phyloP scores from a whole-genome alignment of 2,797 vertebrate species.

The Darevskia nairensis region DNA sequence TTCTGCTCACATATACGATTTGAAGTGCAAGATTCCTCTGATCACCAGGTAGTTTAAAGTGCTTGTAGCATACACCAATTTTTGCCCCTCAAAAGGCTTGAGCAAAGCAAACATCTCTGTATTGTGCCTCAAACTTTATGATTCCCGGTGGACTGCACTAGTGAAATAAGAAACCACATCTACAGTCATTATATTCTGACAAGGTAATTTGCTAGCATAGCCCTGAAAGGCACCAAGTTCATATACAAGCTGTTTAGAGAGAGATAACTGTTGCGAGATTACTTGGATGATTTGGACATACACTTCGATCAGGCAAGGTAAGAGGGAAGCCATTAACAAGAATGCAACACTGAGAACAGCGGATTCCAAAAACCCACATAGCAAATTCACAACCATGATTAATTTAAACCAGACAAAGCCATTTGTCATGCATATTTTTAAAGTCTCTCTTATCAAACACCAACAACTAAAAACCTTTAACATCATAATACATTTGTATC shows the following conservation, averaged over 20 bases:
- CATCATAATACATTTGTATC: not conserved
- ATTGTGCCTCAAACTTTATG: conserved; percentile 6
- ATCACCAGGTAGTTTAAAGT: conserved; percentile 2
- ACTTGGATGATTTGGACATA: conserved; percentile 25
- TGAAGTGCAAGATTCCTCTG: conserved; percentile 37
- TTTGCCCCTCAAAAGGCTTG: conserved; percentile 47
- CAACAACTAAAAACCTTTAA: conserved; percentile 10
- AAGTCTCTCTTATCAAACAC: not conserved
- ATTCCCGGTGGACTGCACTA: not conserved
- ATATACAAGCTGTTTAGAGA: conserved; percentile 39
- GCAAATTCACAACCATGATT: not conserved
- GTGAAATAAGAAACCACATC: conserved; percentile 31
- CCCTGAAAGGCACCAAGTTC: conserved; percentile 4
- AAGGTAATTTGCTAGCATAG: conserved; percentile 35
- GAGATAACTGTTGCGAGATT: conserved; percentile 28
- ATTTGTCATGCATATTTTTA: not conserved
- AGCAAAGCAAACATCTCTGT: conserved; percentile 33
- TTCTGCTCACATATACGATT: conserved; percentile 28
- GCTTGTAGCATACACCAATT: conserved; percentile 7
- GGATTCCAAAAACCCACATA: conserved; percentile 3
- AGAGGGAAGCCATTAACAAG: conserved; percentile 22
- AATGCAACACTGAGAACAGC: not conserved
- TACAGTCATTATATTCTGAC: conserved; percentile 37
- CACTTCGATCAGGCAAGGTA: not conserved
- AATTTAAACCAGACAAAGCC: conserved; percentile 10